Evolutionary conservation across 1,140 invertebrate species (phyloP), one percentile per base, ranked within the genome.

Genomic region (Stegodyphus dumicola): DNA sequence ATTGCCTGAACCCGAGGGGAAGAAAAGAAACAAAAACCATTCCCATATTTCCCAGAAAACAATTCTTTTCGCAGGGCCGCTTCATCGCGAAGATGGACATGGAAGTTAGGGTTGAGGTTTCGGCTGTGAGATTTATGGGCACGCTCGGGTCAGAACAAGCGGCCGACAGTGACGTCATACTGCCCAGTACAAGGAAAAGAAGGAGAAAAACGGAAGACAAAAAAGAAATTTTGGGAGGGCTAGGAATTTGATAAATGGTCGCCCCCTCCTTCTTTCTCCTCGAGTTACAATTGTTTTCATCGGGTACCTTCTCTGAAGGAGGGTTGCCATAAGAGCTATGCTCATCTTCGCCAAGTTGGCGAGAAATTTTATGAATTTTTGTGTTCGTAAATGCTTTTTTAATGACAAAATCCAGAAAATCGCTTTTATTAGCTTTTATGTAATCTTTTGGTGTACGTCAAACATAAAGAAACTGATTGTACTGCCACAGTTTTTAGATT

Each of bases 281-380:
- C 70, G 17, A 81, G 70, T 74, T 74, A 81, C 79, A 81, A 81
- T 81, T 81, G 79, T 81, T 81, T 81, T 81, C 79, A 81, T 81
- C 79, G 79, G 79, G 33, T 70, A 70, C 77, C 77, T 80, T 80
- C 77, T 33, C 54, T 48, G 10, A 11, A 15, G 56, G 66, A 74
- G 71, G 79, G 66, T 80, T 80, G 77, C 77, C 77, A 60, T 11
- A 49, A 17, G 13, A 18, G n/a, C 5, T 49, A 18, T 10, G n/a
- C 13, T 71, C 49, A 33, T 11, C 69, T 4, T 71, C 56, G 69
- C 69, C 69, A 71, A 51, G 33, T 5, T 9, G 6, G 69, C 11
- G 6, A 48, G 51, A 49, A 51, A 71, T 18, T 71, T 71, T 11
- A 60, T 60, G 56, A 60, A 60, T 60, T 60, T 17, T 33, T 33